Conservation (phyloP, 2,888 invertebrate genomes). For the Thumatha senex region DNA sequence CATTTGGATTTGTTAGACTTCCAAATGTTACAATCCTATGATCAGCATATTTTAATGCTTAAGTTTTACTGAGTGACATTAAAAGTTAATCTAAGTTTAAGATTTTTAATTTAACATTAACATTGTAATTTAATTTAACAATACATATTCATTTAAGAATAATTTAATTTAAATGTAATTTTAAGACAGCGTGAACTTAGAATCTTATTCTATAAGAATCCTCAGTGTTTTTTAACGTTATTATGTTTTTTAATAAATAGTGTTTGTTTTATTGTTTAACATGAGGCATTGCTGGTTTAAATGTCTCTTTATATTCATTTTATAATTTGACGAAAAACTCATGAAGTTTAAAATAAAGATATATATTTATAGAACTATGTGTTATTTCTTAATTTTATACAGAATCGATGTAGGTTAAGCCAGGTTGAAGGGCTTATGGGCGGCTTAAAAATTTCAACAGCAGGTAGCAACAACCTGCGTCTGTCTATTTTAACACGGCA, state of each 20-base stretch:
- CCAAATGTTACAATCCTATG: background rate
- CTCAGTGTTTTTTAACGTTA: background rate
- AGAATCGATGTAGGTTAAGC: rapidly evolving
- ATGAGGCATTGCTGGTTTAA: slow-evolving; percentile 17
- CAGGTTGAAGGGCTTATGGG: too few species aligned
- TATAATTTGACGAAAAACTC: slow-evolving; percentile 1
- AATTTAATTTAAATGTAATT: background rate
- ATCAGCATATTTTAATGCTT: slow-evolving; percentile 3
- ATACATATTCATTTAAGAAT: slow-evolving; percentile 17
- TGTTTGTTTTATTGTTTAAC: slow-evolving; percentile 3
- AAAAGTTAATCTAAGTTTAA: too few species aligned
- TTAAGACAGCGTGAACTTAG: background rate
- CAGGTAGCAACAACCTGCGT: too few species aligned
- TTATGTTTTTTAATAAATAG: background rate
- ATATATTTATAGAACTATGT: slow-evolving; percentile 14
- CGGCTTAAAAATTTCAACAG: too few species aligned
- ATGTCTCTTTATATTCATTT: slow-evolving; percentile 16
- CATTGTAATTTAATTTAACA: slow-evolving; percentile 9
- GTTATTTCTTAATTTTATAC: too few species aligned
- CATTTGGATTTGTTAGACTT: too few species aligned
- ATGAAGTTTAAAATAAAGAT: slow-evolving; percentile 22
- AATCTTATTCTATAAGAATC: background rate
- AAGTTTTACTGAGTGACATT: slow-evolving; percentile 5
- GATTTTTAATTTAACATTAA: slow-evolving; percentile 15
- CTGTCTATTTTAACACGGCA: too few species aligned